Evolutionary conservation across 2,888 invertebrate genomes (phyloP).

Genomic region (Deroplatys truncata): DNA sequence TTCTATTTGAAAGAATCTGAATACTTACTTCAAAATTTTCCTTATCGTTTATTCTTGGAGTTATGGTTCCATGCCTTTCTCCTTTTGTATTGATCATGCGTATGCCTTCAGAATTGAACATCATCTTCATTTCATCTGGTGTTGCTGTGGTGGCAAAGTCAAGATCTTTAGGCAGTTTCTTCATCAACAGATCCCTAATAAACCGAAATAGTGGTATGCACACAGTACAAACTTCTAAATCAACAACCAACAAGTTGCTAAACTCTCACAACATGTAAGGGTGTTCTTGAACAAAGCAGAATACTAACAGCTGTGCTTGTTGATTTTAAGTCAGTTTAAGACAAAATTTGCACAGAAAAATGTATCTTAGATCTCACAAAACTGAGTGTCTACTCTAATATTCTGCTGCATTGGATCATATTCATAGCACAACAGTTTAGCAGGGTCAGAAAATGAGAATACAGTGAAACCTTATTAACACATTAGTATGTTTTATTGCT

Average conservation of each 20-base stretch:
- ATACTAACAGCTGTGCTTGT: neutral
- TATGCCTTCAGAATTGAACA: constrained; percentile 79
- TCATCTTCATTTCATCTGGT: constrained; percentile 90
- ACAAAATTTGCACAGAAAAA: too few relatives aligned
- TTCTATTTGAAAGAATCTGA: neutral
- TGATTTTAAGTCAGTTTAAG: too few relatives aligned
- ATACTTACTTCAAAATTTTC: constrained; percentile 79
- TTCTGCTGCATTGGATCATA: too few relatives aligned
- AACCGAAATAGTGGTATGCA: neutral
- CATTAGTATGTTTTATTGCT: too few relatives aligned
- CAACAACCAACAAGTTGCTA: neutral
- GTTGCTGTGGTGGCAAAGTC: constrained; percentile 98
- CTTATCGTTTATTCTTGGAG: constrained; percentile 88
- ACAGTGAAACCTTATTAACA: too few relatives aligned
- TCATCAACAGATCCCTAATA: constrained; percentile 72
- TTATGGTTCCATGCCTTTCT: constrained; percentile 94
- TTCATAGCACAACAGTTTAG: too few relatives aligned
- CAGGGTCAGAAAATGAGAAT: too few relatives aligned
- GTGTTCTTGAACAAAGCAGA: neutral
- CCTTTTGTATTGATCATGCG: constrained; percentile 90
- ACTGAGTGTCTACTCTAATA: too few relatives aligned
- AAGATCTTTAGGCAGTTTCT: constrained; percentile 78
- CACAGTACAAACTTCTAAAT: neutral
- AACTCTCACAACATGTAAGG: neutral
- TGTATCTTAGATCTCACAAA: too few relatives aligned